phyloP scores from a whole-genome alignment of 2,113 vertebrate genomes.

The Stercorarius parasiticus region DNA sequence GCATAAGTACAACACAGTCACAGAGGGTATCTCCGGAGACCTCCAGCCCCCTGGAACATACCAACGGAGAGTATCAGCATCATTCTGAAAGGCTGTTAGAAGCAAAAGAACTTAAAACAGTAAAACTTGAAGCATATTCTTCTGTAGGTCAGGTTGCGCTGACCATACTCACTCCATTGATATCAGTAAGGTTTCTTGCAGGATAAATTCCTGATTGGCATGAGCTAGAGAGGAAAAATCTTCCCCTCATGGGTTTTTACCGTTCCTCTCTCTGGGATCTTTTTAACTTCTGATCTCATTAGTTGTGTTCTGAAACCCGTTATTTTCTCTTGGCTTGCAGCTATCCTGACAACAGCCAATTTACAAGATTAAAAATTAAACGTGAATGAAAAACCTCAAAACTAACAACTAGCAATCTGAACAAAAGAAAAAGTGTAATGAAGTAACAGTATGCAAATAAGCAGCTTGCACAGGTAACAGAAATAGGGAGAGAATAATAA shows the following conservation, averaged over 20 bases:
- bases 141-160: neutral
- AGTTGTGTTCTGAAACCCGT: neutral
- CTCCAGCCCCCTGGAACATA: neutral
- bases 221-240: neutral
- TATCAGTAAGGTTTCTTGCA: neutral
- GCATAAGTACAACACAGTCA: fast-evolving
- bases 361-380: neutral
- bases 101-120: neutral
- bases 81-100: neutral
- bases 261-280: neutral
- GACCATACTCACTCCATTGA: neutral
- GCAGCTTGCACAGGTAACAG: neutral
- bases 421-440: neutral
- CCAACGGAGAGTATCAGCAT: neutral
- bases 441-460: neutral
- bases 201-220: neutral
- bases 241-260: neutral
- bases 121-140: neutral
- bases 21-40: neutral
- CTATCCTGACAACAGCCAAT: neutral
- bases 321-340: neutral
- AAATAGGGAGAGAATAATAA: neutral
- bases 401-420: neutral
- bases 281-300: neutral
- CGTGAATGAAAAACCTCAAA: neutral